These are phyloP conservation scores for Helogale parvula DNA, from an alignment of 2,113 vertebrate species.

Conservation along the genomic window DNA sequence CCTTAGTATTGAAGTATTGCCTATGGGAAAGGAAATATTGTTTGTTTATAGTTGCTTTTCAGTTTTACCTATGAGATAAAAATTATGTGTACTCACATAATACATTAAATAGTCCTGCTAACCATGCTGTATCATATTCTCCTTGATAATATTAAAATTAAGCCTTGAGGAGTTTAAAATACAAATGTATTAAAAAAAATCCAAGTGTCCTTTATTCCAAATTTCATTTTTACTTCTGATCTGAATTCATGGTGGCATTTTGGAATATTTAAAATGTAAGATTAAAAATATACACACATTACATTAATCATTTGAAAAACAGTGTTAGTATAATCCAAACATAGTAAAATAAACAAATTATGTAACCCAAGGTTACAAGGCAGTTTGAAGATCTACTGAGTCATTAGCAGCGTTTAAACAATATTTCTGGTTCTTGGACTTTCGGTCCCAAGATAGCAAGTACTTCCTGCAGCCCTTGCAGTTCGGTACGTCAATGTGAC, in stretches of 20 bases:
- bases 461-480: neutral
- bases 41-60: slow-evolving; percentile 16
- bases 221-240: neutral
- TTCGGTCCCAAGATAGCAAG: neutral
- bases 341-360: neutral
- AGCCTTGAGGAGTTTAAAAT: neutral
- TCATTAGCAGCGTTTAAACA: neutral
- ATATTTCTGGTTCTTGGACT: neutral
- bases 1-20: neutral
- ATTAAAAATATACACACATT: neutral
- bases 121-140: neutral
- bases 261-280: slow-evolving; percentile 3
- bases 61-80: neutral
- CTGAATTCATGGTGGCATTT: neutral
- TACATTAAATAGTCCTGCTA: neutral
- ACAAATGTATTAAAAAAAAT: neutral
- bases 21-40: neutral
- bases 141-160: neutral
- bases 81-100: neutral
- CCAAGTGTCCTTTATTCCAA: neutral
- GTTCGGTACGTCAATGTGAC: neutral
- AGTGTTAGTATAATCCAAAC: neutral
- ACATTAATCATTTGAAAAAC: neutral
- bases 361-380: neutral
- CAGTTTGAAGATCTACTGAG: neutral